Percentiles rank a stretch among this genome's conserved stretches.
Conservation (phyloP, 2,113 vertebrate species). For the Rhynchomys soricoides region DNA sequence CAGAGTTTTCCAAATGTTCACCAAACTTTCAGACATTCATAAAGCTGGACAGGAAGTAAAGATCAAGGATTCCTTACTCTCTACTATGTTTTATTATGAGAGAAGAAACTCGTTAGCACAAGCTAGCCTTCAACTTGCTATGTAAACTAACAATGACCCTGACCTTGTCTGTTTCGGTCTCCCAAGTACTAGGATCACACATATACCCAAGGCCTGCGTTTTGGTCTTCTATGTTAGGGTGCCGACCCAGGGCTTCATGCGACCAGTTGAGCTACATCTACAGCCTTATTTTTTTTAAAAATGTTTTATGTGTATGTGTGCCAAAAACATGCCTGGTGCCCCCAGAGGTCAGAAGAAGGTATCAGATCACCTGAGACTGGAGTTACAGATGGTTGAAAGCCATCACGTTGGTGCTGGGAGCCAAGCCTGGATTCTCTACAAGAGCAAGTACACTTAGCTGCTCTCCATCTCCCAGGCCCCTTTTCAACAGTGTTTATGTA, state of each 20-base stretch:
- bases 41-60: not conserved
- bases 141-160: not conserved
- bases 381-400: not conserved
- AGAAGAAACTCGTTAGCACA: not conserved
- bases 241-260: not conserved
- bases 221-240: no score
- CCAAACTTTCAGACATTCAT: not conserved
- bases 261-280: not conserved
- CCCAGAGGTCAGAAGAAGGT: not conserved
- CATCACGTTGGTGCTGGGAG: not conserved
- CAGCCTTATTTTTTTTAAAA: not conserved
- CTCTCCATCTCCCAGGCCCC: no score
- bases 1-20: not conserved
- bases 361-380: not conserved
- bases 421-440: not conserved
- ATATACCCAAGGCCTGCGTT: not conserved
- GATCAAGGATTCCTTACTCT: not conserved
- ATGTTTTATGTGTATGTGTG: not conserved
- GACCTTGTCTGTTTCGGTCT: not conserved
- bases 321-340: not conserved
- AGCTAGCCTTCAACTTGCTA: not conserved
- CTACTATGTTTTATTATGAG: not conserved
- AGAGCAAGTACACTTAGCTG: not conserved
- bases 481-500: not conserved
- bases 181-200: not conserved